Conservation (phyloP, 2,113 vertebrate genomes). For the Artemisiospiza belli region DNA sequence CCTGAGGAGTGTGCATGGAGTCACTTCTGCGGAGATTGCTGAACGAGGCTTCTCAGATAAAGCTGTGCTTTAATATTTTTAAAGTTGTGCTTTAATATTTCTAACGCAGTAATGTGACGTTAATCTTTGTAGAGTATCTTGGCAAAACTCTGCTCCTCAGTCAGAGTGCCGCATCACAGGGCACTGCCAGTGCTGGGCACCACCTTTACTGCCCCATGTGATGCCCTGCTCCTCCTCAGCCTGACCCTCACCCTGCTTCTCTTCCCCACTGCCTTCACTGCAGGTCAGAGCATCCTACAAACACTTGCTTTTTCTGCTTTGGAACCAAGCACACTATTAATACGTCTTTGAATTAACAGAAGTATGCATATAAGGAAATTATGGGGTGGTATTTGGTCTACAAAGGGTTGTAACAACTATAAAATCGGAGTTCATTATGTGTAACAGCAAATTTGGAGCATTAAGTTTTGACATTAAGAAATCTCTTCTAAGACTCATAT, state of each 20-base stretch:
- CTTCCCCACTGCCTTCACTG: not conserved
- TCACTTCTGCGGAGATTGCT: not conserved
- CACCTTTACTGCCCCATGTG: not conserved
- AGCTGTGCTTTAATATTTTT: not conserved
- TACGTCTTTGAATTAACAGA: not conserved
- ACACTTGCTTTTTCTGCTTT: not conserved
- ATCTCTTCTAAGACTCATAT: not conserved
- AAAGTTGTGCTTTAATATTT: not conserved
- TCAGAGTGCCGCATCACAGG: not conserved
- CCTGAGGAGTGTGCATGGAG: accelerated
- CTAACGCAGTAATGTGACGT: not conserved
- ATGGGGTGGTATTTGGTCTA: not conserved
- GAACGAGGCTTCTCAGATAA: not conserved
- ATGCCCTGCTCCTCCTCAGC: not conserved
- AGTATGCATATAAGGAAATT: not conserved
- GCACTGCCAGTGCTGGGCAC: not conserved
- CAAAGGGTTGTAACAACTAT: not conserved
- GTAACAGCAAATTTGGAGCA: not conserved
- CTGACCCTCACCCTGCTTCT: not conserved
- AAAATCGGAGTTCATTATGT: not conserved
- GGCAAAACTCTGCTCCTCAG: not conserved
- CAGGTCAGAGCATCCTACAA: not conserved
- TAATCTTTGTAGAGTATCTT: not conserved
- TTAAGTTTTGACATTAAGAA: not conserved
- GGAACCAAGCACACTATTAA: not conserved